phyloP scores from a whole-genome alignment of 2,888 invertebrate genomes.

The Pristionchus japonicus region DNA sequence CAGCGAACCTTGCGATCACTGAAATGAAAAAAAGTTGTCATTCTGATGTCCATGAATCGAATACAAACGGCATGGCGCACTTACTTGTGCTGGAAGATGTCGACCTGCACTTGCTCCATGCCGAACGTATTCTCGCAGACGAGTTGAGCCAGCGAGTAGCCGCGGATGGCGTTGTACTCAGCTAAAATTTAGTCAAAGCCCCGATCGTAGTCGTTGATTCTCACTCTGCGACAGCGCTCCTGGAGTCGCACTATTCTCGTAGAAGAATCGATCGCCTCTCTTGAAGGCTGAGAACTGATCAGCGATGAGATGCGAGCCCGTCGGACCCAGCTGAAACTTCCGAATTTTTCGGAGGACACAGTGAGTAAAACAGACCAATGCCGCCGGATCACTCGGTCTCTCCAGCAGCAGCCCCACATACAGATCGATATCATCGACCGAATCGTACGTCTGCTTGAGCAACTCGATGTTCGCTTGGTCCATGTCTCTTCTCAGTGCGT shows the following conservation, averaged over 20 bases:
- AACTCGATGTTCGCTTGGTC: neutral
- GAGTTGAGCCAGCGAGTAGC: neutral
- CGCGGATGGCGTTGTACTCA: conserved; percentile 7
- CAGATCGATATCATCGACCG: conserved; percentile 57
- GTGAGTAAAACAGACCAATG: neutral
- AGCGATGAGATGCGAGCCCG: conserved; percentile 57
- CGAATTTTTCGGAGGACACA: neutral
- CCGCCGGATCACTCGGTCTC: conserved; percentile 14
- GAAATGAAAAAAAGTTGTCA: neutral
- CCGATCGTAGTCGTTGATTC: neutral
- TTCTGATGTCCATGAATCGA: neutral
- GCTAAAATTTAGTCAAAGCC: neutral
- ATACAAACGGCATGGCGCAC: neutral
- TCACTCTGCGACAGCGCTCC: conserved; percentile 47
- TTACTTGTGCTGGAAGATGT: conserved; percentile 5
- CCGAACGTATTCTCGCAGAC: conserved; percentile 2
- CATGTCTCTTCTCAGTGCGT: conserved; percentile 4
- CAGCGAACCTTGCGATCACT: neutral
- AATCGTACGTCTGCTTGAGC: conserved; percentile 4
- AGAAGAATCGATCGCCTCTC: conserved; percentile 62
- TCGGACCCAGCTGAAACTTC: conserved; percentile 54
- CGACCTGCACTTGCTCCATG: neutral
- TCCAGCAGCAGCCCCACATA: conserved; percentile 62
- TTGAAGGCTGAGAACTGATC: conserved; percentile 58
- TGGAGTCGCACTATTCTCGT: conserved; percentile 48